Base-by-base conservation (phyloP, 2,113 vertebrate genomes). In the Falcunculus frontatus region DNA sequence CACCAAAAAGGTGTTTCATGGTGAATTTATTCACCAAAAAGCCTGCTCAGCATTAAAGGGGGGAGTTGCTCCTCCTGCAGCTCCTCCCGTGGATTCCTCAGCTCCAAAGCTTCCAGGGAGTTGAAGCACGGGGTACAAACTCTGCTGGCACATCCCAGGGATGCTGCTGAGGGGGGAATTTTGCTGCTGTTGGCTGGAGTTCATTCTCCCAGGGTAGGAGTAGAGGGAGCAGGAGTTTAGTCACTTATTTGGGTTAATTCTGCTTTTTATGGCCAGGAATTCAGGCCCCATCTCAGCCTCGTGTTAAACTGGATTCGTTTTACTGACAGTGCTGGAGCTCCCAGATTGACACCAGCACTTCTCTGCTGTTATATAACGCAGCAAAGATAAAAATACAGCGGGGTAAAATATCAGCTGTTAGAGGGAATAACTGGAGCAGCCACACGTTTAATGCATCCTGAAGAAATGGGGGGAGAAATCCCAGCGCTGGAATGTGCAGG, bases 341-440 rank as follows among this genome's bases (percentile, higher is more conserved):
- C 46, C 68, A 23, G 78, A 87, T 10, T 82, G 89, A 87, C 65
- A 92, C 41, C 74, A 27, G 41, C 44, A 16, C 39, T 50, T 33
- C 62, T 68, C 1, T n/a, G n/a, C n/a, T n/a, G 16, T 93, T 90
- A 84, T 3, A 7, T 87, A 90, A 87, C 1, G 2, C 41, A 57
- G 89, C 69, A 9, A 47, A 77, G 93, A 90, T 62, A 85, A 94
- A 96, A 95, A 95, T 74, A 64, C 64, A 85, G 35, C 82, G 8
- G 74, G 59, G 79, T 50, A 7, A 80, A 84, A 89, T 19, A 76
- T 55, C 91, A 92, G 10, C 63, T 19, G 63, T 5, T n/a, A 10
- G 59, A 81, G 84, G 73, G 52, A 89, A 89, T 14, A 81, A 89
- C 47, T 22, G 15, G 9, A 80, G 68, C 17, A 5, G 49, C 63